Percentiles rank a stretch among this genome's conserved stretches.
Evolutionary conservation across 2,888 invertebrate species (phyloP).

Genomic region (Thera britannica): DNA sequence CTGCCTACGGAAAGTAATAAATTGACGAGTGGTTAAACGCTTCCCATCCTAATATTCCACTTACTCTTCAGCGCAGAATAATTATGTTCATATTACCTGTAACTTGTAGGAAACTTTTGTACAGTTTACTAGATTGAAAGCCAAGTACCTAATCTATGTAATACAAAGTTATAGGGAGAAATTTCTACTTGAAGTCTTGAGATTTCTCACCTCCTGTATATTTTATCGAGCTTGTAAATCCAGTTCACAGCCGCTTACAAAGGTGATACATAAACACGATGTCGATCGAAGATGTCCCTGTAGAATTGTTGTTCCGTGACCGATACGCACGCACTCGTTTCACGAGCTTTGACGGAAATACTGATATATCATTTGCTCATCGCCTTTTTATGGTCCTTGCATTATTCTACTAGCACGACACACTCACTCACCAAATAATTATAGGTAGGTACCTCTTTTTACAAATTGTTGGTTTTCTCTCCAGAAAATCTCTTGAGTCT

Average conservation of each 20-base stretch:
- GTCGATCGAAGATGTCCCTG: constrained; percentile 44
- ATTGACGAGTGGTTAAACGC: constrained; percentile 32
- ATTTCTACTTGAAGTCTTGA: constrained; percentile 2
- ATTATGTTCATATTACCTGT: constrained; percentile 14
- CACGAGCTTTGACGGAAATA: constrained; percentile 60
- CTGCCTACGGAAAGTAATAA: constrained; percentile 36
- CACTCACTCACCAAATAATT: constrained; percentile 11
- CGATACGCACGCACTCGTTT: constrained; percentile 61
- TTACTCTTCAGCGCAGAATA: constrained; percentile 17
- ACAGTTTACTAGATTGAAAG: neutral
- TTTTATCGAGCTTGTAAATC: constrained; percentile 29
- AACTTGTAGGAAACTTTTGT: neutral
- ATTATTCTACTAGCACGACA: constrained; percentile 35
- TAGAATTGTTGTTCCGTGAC: constrained; percentile 57
- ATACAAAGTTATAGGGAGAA: too few species aligned
- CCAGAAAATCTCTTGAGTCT: constrained; percentile 13
- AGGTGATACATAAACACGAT: constrained; percentile 41
- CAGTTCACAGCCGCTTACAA: constrained; percentile 24
- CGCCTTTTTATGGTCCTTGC: constrained; percentile 53
- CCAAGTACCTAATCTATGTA: too few species aligned
- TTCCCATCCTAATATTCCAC: constrained; percentile 31
- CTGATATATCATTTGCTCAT: constrained; percentile 46
- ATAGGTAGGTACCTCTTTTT: neutral
- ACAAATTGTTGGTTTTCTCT: neutral
- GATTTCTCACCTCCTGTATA: constrained; percentile 28